Base-by-base conservation (phyloP, 2,113 vertebrate genomes). In the Chamaea fasciata region DNA sequence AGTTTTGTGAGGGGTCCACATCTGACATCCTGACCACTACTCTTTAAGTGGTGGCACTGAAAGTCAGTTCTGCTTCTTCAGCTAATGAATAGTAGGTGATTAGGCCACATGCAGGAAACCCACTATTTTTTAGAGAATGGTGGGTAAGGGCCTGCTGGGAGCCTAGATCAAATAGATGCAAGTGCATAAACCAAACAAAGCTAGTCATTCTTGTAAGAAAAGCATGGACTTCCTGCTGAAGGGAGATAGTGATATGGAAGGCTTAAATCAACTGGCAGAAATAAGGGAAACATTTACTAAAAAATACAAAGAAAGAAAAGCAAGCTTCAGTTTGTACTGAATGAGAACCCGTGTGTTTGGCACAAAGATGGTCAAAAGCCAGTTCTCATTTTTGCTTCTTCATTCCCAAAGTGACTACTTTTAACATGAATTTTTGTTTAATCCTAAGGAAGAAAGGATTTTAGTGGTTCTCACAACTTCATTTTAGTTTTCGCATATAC, bases 1-100 rank as follows among this genome's bases (percentile, higher is more conserved):
- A n/a, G 13, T 12, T 86, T 75, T 39, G 12, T 0, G 6, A 62
- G 18, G 11, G 3, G 1, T 68, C 27, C 55, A 30, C 3, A 1
- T 63, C 28, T 64, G 35, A 46, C 49, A 11, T 42, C 62, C 49
- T 71, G 56, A 37, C 15, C 5, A 2, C 71, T n/a, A 13, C 39
- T 55, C 39, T 41, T 53, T 67, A 46, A 37, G 19, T 52, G 28
- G 11, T 83, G 42, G 19, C 31, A 21, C 37, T 67, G 22, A 31
- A 83, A 53, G 22, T 50, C 62, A 68, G 12, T 59, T 83, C 77
- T 86, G 31, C n/a, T 55, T 65, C 27, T 82, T 56, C 27, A n/a
- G 52, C n/a, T 75, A 27, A 23, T 21, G 46, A 67, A 18, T 49
- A 18, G 71, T 75, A 63, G 50, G 22, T 41, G 23, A 76, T 80